These are phyloP conservation scores for Drosophila differens DNA, from an alignment of 2,888 invertebrate genomes.

Conservation along the genomic window DNA sequence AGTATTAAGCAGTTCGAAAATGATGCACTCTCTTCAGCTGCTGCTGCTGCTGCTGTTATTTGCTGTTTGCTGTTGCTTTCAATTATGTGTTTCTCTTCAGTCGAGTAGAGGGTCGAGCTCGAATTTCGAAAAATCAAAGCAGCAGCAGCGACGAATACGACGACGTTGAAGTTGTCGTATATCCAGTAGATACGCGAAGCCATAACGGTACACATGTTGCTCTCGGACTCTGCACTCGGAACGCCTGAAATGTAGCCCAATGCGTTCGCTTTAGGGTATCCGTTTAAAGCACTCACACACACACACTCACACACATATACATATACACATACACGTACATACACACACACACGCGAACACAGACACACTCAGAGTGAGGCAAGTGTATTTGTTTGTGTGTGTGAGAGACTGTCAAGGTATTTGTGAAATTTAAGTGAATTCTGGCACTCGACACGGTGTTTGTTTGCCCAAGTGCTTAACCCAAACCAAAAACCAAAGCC, in stretches of 20 bases:
- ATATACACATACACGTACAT: conserved; percentile 7
- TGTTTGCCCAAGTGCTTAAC: conserved; percentile 33
- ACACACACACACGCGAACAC: conserved; percentile 13
- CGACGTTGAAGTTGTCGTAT: conserved; percentile 39
- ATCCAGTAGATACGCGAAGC: conserved; percentile 80
- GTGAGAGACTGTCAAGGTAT: conserved; percentile 38
- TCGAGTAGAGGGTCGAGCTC: conserved; percentile 1
- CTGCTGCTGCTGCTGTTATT: not conserved
- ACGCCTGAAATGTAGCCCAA: conserved; percentile 68
- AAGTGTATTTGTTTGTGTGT: conserved; percentile 15
- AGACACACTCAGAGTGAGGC: conserved; percentile 15
- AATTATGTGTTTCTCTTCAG: conserved; percentile 25
- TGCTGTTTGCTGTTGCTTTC: conserved; percentile 6
- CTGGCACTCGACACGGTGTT: conserved; percentile 17
- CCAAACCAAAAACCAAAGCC: conserved; percentile 14
- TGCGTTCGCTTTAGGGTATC: conserved; percentile 73
- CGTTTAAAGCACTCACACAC: conserved; percentile 63
- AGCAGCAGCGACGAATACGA: conserved; percentile 31
- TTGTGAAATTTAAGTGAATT: conserved; percentile 49
- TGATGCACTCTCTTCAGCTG: conserved; percentile 15
- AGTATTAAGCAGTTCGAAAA: conserved; percentile 10
- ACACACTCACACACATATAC: conserved; percentile 18
- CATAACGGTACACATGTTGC: conserved; percentile 82
- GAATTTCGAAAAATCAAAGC: conserved; percentile 67
- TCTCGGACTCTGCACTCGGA: conserved; percentile 72